Evolutionary conservation across 2,113 vertebrate species (phyloP).

Genomic region (Xenus cinereus): DNA sequence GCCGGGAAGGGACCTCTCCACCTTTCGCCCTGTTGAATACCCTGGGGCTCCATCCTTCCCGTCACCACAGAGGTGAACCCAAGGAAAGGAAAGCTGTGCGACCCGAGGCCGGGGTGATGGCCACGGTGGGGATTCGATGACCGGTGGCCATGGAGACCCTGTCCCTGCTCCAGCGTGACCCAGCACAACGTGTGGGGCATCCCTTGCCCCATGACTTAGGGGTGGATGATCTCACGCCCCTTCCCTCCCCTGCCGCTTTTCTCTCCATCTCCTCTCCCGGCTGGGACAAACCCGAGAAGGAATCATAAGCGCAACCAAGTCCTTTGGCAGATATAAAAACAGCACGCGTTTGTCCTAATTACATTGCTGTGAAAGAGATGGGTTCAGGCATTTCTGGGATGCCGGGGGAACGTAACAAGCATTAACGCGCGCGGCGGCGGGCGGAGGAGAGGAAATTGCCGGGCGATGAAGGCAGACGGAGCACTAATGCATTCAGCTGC

Average conservation of each 20-base stretch:
- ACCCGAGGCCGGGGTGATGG: not conserved
- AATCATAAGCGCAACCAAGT: fast-evolving
- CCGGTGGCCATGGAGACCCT: not conserved
- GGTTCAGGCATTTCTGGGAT: not conserved
- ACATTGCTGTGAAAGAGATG: not conserved
- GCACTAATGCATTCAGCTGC: not conserved
- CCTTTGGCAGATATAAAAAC: not conserved
- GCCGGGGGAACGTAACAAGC: not conserved
- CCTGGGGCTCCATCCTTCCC: not conserved
- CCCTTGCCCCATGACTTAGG: not conserved
- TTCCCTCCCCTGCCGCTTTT: not conserved
- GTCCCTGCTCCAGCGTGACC: not conserved
- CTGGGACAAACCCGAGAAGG: not conserved
- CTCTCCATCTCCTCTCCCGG: too few relatives aligned
- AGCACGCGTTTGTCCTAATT: not conserved
- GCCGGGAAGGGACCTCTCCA: not conserved
- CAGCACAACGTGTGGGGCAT: fast-evolving
- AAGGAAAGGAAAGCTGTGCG: fast-evolving
- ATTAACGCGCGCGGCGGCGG: fast-evolving
- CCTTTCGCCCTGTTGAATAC: fast-evolving
- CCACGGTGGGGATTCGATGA: fast-evolving
- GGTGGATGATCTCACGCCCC: fast-evolving
- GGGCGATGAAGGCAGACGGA: not conserved
- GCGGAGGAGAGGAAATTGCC: not conserved
- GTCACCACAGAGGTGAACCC: fast-evolving